Base-by-base conservation (phyloP, 2,113 vertebrate species). In the Cygnus buccinator region DNA sequence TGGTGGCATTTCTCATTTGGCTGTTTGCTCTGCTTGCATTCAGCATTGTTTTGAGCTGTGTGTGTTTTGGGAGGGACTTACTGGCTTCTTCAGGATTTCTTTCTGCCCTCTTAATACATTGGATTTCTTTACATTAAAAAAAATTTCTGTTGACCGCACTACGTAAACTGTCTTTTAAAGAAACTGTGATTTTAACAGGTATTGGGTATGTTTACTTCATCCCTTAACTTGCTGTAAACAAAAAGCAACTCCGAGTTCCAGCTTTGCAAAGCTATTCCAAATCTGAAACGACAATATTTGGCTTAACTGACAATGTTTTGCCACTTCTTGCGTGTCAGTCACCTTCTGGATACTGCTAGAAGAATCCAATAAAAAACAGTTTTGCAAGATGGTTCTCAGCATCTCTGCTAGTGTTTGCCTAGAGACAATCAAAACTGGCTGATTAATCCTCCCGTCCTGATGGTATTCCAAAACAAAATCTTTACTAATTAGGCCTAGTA, bases 1-100 rank as follows among this genome's bases (percentile, higher is more conserved):
- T 84, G 78, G 76, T 86, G 63, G n/a, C 44, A 86, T 73, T 91
- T 86, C 57, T 86, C 23, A 44, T 84, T 94, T 93, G 66, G 33
- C 33, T 90, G 21, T 23, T 77, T 55, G 21, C n/a, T 90, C n/a
- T 80, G 20, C 48, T 54, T 59, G 43, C 39, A 44, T 87, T 84
- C 39, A 65, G 43, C 22, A 58, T 75, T 75, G 52, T 61, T 92
- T 33, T 22, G 76, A 89, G 57, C 48, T 80, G 44, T 65, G 71
- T 84, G 74, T 87, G 61, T 48, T 87, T 87, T 87, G 52, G 35
- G 66, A 77, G 81, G 63, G 37, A 57, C 39, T 91, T 39, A 6
- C 57, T 61, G 46, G 15, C n/a, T 81, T 94, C 39, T n/a, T 87
- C 29, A 14, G 37, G 12, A 9, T 86, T 84, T 67, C 21, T 67